Base-by-base conservation (phyloP, 2,888 invertebrate species). In the Liodrosophila aerea region DNA sequence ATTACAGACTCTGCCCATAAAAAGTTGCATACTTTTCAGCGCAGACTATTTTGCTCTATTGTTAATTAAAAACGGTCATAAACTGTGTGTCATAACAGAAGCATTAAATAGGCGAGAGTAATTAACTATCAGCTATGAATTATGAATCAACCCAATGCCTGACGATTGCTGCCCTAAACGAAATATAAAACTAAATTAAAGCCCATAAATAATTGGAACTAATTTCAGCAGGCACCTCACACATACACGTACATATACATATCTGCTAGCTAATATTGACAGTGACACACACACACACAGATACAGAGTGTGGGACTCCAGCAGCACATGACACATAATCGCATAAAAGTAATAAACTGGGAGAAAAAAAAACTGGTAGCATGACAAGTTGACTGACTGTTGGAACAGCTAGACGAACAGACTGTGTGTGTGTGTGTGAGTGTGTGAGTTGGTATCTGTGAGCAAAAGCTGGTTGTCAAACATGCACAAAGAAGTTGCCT, bases 311-410 rank as follows among this genome's bases (percentile, higher is more conserved):
- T n/a, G n/a, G 27, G 50, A 58, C 16, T 13, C 47, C 61, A n/a
- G n/a, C 11, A 50, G 22, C 56, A 59, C 58, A 69, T 64, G 75
- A 72, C 75, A 85, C 75, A 77, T 78, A 82, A 78, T 82, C 72
- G 66, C 85, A 80, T 82, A 75, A 80, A 80, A 78, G 80, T 85
- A 80, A 80, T 80, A 83, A 80, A 80, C 80, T 85, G 65, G 52
- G 66, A 22, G 3, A 22, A 22, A 22, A 22, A 22, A 76, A 76
- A 80, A 81, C 66, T 64, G 67, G 56, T 67, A 50, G 54, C 49
- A 51, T 53, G 75, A 58, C 43, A 50, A 46, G 44, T n/a, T 29
- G 30, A 47, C 13, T 46, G 27, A 33, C 29, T 30, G 41, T n/a
- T n/a, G n/a, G n/a, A n/a, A n/a, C n/a, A n/a, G n/a, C n/a, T n/a